Conservation (phyloP, 2,113 vertebrate species). For the Naja naja region DNA sequence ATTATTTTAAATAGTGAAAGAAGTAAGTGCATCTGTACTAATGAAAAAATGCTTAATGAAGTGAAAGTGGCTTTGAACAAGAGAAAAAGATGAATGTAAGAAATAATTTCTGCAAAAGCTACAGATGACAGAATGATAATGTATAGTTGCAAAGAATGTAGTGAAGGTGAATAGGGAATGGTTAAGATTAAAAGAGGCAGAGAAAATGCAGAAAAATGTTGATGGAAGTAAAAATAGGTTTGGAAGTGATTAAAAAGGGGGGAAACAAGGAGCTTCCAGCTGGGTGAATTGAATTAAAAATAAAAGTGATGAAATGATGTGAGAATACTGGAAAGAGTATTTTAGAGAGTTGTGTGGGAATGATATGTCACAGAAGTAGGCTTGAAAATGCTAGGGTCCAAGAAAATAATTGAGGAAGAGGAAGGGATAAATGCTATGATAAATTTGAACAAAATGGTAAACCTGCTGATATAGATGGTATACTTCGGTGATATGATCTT, state of each 20-base stretch:
- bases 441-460: not conserved
- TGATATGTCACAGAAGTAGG: not conserved
- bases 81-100: not conserved
- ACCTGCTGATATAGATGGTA: not conserved
- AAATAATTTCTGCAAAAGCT: not conserved
- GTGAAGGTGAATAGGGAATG: not conserved
- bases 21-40: not conserved
- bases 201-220: not conserved
- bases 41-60: not conserved
- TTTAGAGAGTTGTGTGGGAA: not conserved
- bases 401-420: not conserved
- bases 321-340: not conserved
- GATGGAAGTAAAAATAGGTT: not conserved
- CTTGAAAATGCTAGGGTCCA: not conserved
- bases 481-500: not conserved
- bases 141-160: not conserved
- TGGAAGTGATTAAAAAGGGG: not conserved
- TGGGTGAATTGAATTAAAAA: not conserved
- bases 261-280: not conserved
- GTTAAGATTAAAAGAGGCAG: not conserved
- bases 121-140: not conserved
- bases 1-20: not conserved
- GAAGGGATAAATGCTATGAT: not conserved
- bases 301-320: not conserved
- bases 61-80: not conserved